Conservation (phyloP, 2,888 invertebrate genomes). For the Epistrophella euchroma region DNA sequence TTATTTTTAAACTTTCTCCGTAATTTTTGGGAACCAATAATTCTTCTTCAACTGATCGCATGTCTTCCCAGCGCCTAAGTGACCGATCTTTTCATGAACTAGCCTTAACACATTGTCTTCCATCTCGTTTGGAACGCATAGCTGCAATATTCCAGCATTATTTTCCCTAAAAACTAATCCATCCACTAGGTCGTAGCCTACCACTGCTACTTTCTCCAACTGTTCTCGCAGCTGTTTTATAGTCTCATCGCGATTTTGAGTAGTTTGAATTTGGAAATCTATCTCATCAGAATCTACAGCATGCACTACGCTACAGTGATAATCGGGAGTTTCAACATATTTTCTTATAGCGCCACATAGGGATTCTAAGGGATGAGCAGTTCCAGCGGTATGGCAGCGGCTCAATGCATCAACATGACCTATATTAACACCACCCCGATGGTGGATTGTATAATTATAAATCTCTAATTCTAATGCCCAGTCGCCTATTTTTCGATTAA, state of each 20-base stretch:
- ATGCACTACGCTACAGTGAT: slow-evolving; percentile 3
- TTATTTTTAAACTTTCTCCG: slow-evolving; percentile 7
- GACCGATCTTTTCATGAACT: slow-evolving; percentile 33
- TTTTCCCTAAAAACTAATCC: slow-evolving; percentile 30
- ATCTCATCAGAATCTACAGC: slow-evolving; percentile 29
- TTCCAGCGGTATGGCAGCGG: slow-evolving; percentile 31
- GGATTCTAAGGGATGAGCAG: slow-evolving; percentile 6
- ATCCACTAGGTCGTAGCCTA: slow-evolving; percentile 20
- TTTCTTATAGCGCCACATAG: not conserved
- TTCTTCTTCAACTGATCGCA: slow-evolving; percentile 18
- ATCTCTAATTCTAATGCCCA: slow-evolving; percentile 77
- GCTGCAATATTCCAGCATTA: slow-evolving; percentile 7
- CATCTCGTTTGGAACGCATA: slow-evolving; percentile 39
- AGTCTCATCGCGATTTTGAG: slow-evolving; percentile 28
- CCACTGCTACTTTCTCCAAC: slow-evolving; percentile 1
- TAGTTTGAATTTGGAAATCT: slow-evolving; percentile 19
- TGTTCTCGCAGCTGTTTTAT: slow-evolving; percentile 18
- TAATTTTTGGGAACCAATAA: slow-evolving; percentile 33
- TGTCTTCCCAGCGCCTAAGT: slow-evolving; percentile 11
- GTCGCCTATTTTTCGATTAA: slow-evolving; percentile 77
- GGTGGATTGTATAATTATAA: slow-evolving; percentile 41
- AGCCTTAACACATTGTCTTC: slow-evolving; percentile 25
- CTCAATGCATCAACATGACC: slow-evolving; percentile 50
- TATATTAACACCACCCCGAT: slow-evolving; percentile 36
- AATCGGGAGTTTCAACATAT: not conserved